These are phyloP conservation scores for Prinia subflava DNA, from an alignment of 2,113 vertebrate species.

Conservation along the genomic window DNA sequence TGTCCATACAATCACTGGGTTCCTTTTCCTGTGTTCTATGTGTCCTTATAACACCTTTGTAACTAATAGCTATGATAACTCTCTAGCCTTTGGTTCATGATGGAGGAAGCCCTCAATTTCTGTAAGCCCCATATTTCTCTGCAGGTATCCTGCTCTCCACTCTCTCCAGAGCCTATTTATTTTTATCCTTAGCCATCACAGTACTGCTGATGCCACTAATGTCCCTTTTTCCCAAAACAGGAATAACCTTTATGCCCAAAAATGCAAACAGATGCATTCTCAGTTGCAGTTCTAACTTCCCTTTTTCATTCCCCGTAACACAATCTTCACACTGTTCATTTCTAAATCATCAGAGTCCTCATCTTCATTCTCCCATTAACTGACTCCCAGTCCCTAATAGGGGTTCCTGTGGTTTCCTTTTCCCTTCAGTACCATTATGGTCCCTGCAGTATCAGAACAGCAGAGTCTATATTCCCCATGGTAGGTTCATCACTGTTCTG, in stretches of 20 bases:
- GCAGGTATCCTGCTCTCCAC: background rate
- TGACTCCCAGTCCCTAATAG: background rate
- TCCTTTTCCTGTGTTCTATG: background rate
- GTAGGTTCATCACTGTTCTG: background rate
- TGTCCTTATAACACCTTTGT: background rate
- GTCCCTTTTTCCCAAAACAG: background rate
- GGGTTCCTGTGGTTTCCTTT: background rate
- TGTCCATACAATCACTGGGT: background rate
- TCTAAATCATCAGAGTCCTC: background rate
- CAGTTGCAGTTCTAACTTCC: background rate
- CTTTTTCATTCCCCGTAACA: background rate
- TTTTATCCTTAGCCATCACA: background rate
- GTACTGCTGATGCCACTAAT: background rate
- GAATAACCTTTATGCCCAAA: background rate
- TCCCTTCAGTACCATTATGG: fast-evolving
- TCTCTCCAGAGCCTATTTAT: background rate
- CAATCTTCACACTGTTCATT: background rate
- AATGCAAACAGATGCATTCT: background rate
- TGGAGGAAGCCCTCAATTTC: background rate
- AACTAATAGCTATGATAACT: background rate
- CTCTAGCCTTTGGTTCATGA: background rate
- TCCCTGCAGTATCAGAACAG: background rate
- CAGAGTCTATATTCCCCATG: background rate
- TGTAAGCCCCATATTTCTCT: background rate
- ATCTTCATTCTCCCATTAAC: background rate